Evolutionary conservation across 1,140 invertebrate species (phyloP), one percentile per base, ranked within the genome.

Genomic region (Melitaea cinxia): DNA sequence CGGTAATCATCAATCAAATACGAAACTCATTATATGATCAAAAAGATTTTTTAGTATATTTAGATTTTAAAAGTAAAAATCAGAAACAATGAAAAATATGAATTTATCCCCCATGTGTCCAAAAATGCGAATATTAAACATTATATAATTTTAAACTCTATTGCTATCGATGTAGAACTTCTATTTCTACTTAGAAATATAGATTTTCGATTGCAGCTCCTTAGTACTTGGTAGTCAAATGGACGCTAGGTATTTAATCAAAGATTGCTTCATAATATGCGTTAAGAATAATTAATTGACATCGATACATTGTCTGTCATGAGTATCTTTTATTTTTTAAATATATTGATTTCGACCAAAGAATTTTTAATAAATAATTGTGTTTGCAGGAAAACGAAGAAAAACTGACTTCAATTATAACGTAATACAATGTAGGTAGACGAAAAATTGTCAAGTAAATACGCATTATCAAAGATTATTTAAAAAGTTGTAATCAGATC

Each of bases 251-350:
- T 62, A 62, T 62, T 61, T 62, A 62, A 62, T 62, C 50, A 62
- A 62, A 28, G 59, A 45, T 62, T 62, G 59, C 35, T 33, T 62
- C 59, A 62, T 62, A 62, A 62, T 45, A 62, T 49, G 52, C 50
- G 35, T 45, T 62, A 12, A 42, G 60, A 62, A 62, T 62, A 54
- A 62, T 54, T 54, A 54, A 54, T 39, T 54, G 24, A 37, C 50
- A 62, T 54, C 50, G 15, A 62, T 45, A 62, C 50, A 55, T 54
- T 23, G 35, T 33, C n/a, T 45, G 37, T 54, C 24, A 14, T 62
- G 14, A 28, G 26, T 62, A 42, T 54, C 35, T 21, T 39, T 60
- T 47, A 45, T 17, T 56, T 15, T 23, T 23, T 23, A 23, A 19
- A 23, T 47, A 23, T 12, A 47, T 21, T 0, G 17, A 23, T 47